A percentile compares a stretch with the other conserved stretches of the same genome.
phyloP scores from a whole-genome alignment of 2,113 vertebrate species.

The Oncorhynchus keta region DNA sequence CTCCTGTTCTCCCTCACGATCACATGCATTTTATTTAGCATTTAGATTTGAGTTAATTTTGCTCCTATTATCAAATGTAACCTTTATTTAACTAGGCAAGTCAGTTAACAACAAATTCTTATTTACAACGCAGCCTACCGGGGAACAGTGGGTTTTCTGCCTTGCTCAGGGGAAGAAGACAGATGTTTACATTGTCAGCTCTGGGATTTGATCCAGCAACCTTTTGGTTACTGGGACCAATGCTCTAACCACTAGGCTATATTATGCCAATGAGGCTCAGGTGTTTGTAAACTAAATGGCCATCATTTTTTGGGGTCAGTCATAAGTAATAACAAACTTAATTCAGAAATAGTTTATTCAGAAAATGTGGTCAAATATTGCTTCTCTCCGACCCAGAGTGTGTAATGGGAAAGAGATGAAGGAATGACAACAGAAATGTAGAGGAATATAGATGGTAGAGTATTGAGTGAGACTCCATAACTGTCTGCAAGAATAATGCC shows the following conservation, averaged over 20 bases:
- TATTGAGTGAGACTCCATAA: not conserved
- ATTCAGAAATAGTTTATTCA: not conserved
- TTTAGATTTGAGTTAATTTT: constrained; percentile 27
- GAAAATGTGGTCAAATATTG: not conserved
- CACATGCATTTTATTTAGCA: constrained; percentile 52
- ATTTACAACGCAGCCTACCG: too few relatives aligned
- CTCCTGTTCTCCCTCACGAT: constrained; percentile 62
- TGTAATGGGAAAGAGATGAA: not conserved
- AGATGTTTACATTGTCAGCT: too few relatives aligned
- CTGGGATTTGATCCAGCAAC: too few relatives aligned
- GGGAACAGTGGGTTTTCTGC: too few relatives aligned
- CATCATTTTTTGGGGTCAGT: not conserved
- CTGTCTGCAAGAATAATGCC: constrained; percentile 32
- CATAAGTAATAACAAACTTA: not conserved
- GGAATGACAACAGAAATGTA: not conserved
- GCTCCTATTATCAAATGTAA: not conserved
- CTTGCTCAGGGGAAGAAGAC: too few relatives aligned
- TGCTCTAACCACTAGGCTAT: not conserved
- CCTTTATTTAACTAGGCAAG: too few relatives aligned
- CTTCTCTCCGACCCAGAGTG: not conserved
- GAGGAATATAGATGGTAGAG: constrained; percentile 9
- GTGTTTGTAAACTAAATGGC: not conserved
- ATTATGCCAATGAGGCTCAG: not conserved
- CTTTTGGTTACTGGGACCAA: too few relatives aligned
- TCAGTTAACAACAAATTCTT: too few relatives aligned